Base-by-base conservation (phyloP, 2,113 vertebrate species). In the Esox niger region DNA sequence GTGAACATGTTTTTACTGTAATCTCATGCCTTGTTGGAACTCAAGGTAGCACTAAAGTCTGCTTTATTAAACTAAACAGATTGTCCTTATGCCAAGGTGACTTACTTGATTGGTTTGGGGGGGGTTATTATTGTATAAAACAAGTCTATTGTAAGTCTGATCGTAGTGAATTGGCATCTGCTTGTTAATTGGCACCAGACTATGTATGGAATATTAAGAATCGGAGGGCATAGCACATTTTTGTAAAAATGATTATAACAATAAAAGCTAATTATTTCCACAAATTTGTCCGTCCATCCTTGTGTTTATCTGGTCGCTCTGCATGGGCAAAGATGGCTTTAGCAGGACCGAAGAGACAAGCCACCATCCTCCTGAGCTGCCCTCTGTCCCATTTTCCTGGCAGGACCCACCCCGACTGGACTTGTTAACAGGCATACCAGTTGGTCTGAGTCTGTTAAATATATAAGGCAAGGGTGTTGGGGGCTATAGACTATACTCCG, bases 221-320 rank as follows among this genome's bases (percentile, higher is more conserved):
- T 81, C 81, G 75, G 82, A 88, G 86, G 88, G 82, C 87, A 82
- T 78, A 79, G 78, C 82, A 88, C 81, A 68, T 88, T 90, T n/a
- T 90, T 88, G 73, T 88, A 85, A 89, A 83, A 83, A 64, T 76
- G 68, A 80, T 68, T 80, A 81, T 83, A 88, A 87, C 81, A 86
- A 89, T 89, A 86, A 91, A 90, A 86, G 62, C 71, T 80, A 83
- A 85, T 82, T 78, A 76, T 87, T 90, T 90, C 79, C 74, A 75
- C 75, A 68, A 9, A 62, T 52, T 57, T 25, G 55, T 27, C 11
- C 2, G n/a, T 29, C 23, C 26, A 3, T 56, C 21, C 10, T n/a
- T 56, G 54, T n/a, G 25, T 11, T 11, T 55, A 5, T 1, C 23
- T 23, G n/a, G 25, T 56, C 23, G 25, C 23, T 56, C 10, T 56